phyloP scores from a whole-genome alignment of 2,797 vertebrate genomes.

The Brachyrhaphis roseni region DNA sequence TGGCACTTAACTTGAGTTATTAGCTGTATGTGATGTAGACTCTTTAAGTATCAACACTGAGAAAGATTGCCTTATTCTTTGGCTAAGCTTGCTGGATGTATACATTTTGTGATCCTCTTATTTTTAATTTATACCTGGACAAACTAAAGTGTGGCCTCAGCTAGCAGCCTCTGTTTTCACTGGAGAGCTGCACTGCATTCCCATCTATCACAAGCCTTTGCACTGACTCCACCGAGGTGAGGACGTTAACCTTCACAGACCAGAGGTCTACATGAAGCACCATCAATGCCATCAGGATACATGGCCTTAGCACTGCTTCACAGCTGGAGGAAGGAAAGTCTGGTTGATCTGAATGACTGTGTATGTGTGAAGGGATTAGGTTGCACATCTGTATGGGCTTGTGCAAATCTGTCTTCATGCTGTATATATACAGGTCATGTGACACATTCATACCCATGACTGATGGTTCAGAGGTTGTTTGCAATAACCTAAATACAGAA shows the following conservation, averaged over 20 bases:
- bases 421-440: slow-evolving; percentile 28
- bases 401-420: slow-evolving; percentile 39
- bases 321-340: slow-evolving; percentile 55
- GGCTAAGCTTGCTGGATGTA: background rate
- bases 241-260: slow-evolving; percentile 72
- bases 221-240: slow-evolving; percentile 56
- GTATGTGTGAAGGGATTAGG: slow-evolving; percentile 34
- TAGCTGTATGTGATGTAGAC: background rate
- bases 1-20: background rate
- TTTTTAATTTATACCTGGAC: background rate
- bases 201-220: slow-evolving; percentile 59
- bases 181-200: slow-evolving; percentile 2
- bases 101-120: background rate
- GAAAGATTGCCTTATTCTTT: background rate
- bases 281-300: slow-evolving; percentile 77
- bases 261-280: slow-evolving; percentile 68
- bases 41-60: background rate
- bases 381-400: slow-evolving; percentile 58
- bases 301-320: slow-evolving; percentile 56
- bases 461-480: slow-evolving; percentile 36
- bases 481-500: slow-evolving; percentile 22
- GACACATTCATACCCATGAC: slow-evolving; percentile 19
- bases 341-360: slow-evolving; percentile 33
- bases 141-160: background rate
- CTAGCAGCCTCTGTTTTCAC: background rate